Percentiles rank a stretch among this genome's conserved stretches.
phyloP scores from a whole-genome alignment of 2,888 invertebrate species.

The Dysmachus trigonus region DNA sequence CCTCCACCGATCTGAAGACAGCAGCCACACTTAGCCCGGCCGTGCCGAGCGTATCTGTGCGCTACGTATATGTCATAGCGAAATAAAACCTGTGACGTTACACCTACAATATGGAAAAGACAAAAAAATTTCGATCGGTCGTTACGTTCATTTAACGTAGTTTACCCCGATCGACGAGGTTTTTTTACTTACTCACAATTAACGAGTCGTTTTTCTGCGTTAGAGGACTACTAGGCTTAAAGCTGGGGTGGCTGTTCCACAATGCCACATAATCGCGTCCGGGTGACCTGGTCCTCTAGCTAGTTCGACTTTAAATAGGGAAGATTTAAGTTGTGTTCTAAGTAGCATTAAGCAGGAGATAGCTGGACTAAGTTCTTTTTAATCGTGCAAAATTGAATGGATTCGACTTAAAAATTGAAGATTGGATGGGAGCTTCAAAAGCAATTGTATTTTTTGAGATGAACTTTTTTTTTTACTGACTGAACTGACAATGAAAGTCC shows the following conservation, averaged over 20 bases:
- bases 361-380: slow-evolving; percentile 1
- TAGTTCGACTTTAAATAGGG: slow-evolving; percentile 7
- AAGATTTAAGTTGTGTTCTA: slow-evolving; percentile 22
- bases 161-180: background rate
- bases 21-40: background rate
- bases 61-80: background rate
- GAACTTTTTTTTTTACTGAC: background rate
- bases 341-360: background rate
- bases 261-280: background rate
- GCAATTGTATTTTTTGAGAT: background rate
- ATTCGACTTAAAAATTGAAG: background rate
- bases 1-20: slow-evolving; percentile 76
- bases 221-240: background rate
- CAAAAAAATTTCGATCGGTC: background rate
- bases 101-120: slow-evolving; percentile 1
- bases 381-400: background rate
- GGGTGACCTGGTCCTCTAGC: background rate
- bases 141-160: background rate
- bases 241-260: slow-evolving; percentile 1
- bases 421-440: background rate
- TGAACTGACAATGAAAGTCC: background rate
- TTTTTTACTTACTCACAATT: slow-evolving; percentile 32
- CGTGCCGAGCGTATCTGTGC: background rate
- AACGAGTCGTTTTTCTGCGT: background rate
- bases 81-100: background rate